phyloP scores from a whole-genome alignment of 2,888 invertebrate genomes.

The Kryphioiulus occultus region DNA sequence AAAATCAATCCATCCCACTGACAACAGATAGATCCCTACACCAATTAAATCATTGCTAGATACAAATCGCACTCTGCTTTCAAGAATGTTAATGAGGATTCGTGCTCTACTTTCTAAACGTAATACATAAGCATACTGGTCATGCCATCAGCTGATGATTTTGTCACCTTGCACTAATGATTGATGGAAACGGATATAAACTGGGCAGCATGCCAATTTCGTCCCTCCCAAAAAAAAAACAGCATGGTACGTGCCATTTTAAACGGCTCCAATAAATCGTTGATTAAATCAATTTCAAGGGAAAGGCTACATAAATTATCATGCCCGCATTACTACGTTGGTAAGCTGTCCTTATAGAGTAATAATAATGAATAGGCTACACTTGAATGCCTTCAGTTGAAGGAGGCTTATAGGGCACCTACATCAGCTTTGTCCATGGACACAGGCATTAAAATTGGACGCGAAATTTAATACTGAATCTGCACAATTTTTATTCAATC shows the following conservation, averaged over 20 bases:
- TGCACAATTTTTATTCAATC: too few species aligned
- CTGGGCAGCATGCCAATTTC: neutral
- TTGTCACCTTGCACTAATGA: neutral
- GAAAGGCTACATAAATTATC: neutral
- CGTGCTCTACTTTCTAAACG: neutral
- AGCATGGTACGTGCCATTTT: neutral
- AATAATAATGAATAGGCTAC: too few species aligned
- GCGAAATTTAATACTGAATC: too few species aligned
- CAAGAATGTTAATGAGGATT: neutral
- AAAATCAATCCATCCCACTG: neutral
- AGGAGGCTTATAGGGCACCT: too few species aligned
- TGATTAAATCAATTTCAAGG: neutral
- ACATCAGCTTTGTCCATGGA: too few species aligned
- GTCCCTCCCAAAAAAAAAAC: neutral
- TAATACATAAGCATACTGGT: neutral
- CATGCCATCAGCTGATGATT: neutral
- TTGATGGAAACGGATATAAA: slow-evolving; percentile 11
- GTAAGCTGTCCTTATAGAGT: too few species aligned
- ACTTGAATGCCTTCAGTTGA: too few species aligned
- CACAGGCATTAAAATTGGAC: too few species aligned
- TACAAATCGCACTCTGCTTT: neutral
- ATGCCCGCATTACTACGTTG: neutral
- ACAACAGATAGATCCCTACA: neutral
- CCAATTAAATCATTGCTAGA: neutral
- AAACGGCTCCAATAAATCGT: neutral